These are phyloP conservation scores for Eurois occulta DNA, from an alignment of 2,888 invertebrate genomes.

Conservation along the genomic window DNA sequence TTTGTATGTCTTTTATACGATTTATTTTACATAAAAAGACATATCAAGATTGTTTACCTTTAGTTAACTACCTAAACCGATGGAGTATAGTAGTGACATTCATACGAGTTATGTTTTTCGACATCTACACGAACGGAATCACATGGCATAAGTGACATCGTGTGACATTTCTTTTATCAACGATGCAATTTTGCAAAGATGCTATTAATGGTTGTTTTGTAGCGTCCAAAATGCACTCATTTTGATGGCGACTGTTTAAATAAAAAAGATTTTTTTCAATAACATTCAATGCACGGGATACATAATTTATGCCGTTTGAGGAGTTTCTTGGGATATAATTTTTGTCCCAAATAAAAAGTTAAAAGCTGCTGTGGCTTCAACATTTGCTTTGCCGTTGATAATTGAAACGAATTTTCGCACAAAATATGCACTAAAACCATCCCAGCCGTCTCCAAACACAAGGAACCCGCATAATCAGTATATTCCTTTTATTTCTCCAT, in stretches of 20 bases:
- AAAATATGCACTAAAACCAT: neutral
- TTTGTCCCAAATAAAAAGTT: neutral
- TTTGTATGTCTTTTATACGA: too few species aligned
- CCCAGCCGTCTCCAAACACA: neutral
- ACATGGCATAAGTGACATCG: neutral
- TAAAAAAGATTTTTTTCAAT: too few species aligned
- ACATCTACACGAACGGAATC: neutral
- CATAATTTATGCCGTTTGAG: neutral
- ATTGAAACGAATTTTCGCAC: neutral
- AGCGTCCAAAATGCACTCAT: neutral
- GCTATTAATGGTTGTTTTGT: neutral
- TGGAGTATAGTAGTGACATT: too few species aligned
- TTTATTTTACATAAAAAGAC: too few species aligned
- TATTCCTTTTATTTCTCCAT: neutral
- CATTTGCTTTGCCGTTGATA: neutral
- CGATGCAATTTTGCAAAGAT: neutral
- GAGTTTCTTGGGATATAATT: neutral
- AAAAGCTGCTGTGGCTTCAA: neutral
- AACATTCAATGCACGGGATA: neutral
- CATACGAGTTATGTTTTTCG: too few species aligned
- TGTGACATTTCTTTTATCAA: neutral
- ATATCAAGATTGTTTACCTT: too few species aligned
- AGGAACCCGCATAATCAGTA: constrained; percentile 14
- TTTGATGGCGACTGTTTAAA: too few species aligned
- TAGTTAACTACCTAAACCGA: too few species aligned